These are phyloP conservation scores for Bellardia bayeri DNA, from an alignment of 2,888 invertebrate genomes.

Conservation along the genomic window DNA sequence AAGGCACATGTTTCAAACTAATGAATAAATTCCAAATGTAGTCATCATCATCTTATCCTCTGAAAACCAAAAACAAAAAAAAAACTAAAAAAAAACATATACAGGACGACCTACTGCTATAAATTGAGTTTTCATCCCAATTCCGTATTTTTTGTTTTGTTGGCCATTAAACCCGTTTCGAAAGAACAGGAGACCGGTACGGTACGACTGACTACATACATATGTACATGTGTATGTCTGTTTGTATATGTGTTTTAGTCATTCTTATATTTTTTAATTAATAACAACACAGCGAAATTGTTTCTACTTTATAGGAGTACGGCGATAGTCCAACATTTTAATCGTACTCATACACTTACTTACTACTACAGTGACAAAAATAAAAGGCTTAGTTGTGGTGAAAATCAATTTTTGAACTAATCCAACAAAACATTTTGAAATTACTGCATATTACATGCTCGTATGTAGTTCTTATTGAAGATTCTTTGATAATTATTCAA, in stretches of 20 bases:
- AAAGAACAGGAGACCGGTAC: conserved; percentile 52
- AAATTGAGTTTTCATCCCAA: conserved; percentile 71
- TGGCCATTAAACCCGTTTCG: conserved; percentile 58
- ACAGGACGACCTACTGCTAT: conserved; percentile 69
- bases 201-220: not conserved
- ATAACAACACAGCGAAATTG: conserved; percentile 72
- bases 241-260: conserved; percentile 9
- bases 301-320: conserved; percentile 54
- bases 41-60: conserved; percentile 50
- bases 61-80: conserved; percentile 24
- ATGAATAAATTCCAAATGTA: conserved; percentile 61
- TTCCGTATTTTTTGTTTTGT: conserved; percentile 38
- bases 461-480: no score
- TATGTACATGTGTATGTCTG: not conserved
- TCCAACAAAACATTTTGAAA: no score
- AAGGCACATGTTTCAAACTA: conserved; percentile 51
- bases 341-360: not conserved
- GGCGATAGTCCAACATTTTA: conserved; percentile 21
- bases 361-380: conserved; percentile 43
- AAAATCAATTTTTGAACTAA: no score
- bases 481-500: no score
- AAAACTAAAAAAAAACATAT: conserved; percentile 24
- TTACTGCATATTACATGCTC: no score
- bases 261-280: conserved; percentile 69
- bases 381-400: not conserved